Percentiles rank a stretch among this genome's conserved stretches.
Evolutionary conservation across 2,888 invertebrate species (phyloP).

Genomic region (Xestia ashworthii): DNA sequence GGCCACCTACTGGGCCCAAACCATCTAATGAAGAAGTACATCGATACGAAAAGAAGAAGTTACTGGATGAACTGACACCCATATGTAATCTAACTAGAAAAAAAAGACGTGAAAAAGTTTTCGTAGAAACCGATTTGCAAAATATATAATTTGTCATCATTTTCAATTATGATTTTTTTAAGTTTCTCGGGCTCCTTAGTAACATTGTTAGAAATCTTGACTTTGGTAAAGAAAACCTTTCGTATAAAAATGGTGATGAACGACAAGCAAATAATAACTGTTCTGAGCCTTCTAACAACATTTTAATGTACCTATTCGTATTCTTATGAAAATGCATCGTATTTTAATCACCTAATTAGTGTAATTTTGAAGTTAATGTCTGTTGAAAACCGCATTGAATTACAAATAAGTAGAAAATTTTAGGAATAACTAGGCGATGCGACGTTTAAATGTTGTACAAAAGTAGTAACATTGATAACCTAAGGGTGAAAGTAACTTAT

Average conservation of each 20-base stretch:
- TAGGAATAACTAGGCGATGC: slow-evolving; percentile 1
- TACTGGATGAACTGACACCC: too few species aligned
- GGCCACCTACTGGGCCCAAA: too few species aligned
- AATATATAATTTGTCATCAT: too few species aligned
- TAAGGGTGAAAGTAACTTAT: too few species aligned
- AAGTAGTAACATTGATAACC: not conserved
- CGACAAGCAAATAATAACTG: slow-evolving; percentile 7
- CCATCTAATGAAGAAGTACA: too few species aligned
- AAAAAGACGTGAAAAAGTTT: too few species aligned
- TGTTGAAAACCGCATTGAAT: slow-evolving; percentile 13
- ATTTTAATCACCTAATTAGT: slow-evolving; percentile 24
- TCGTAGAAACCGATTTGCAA: too few species aligned
- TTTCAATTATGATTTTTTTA: too few species aligned
- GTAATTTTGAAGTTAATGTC: slow-evolving; percentile 21
- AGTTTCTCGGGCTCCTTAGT: not conserved
- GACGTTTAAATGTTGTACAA: not conserved
- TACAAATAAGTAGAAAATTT: slow-evolving; percentile 14
- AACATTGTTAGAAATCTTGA: not conserved
- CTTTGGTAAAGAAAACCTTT: not conserved
- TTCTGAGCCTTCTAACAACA: slow-evolving; percentile 14
- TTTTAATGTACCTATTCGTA: slow-evolving; percentile 18
- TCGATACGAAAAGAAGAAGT: too few species aligned
- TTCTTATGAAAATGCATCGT: slow-evolving; percentile 41
- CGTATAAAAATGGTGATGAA: not conserved
- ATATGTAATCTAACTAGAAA: too few species aligned